Base-by-base conservation (phyloP, 2,113 vertebrate genomes). In the Varanus komodoensis region DNA sequence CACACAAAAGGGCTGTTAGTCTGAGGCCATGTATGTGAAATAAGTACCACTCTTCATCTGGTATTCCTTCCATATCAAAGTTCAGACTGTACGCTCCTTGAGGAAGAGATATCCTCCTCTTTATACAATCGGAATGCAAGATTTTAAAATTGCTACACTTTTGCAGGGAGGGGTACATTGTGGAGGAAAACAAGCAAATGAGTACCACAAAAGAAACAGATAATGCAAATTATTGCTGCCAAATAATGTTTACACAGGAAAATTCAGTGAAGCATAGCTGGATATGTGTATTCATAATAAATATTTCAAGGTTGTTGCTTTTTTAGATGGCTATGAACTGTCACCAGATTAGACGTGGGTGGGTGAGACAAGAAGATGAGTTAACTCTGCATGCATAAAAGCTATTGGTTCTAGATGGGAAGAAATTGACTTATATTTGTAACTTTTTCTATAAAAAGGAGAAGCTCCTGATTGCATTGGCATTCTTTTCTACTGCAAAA, bases 301-400 rank as follows among this genome's bases (percentile, higher is more conserved):
- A 68, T 38, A 38, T 88, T 54, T 82, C 44, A 54, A 64, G 12
- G 32, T 83, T 89, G 74, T 7, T 73, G 8, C 29, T 68, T 14
- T 83, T 88, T 81, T 25, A 82, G 34, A 71, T 71, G 32, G 48
- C 67, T 54, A 81, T 8, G n/a, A 27, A 88, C 32, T 34, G 23
- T 48, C 54, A 44, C 34, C 34, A 74, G 80, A 74, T 89, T 73
- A 83, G 38, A 74, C 32, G 79, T 89, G 79, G 68, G 79, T 88
- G 67, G 48, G 11, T 75, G 88, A 84, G 88, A 80, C 44, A 67
- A 48, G 81, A 77, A 75, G n/a, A 77, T 34, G 19, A 67, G 32
- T 75, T 74, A 61, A 89, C 17, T 84, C 32, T 38, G 38, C 32
- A 77, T 84, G 73, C 57, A 67, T 77, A 52, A n/a, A 87, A 34